These are phyloP conservation scores for Lycaon pictus DNA, from an alignment of 2,113 vertebrate genomes.

Conservation along the genomic window DNA sequence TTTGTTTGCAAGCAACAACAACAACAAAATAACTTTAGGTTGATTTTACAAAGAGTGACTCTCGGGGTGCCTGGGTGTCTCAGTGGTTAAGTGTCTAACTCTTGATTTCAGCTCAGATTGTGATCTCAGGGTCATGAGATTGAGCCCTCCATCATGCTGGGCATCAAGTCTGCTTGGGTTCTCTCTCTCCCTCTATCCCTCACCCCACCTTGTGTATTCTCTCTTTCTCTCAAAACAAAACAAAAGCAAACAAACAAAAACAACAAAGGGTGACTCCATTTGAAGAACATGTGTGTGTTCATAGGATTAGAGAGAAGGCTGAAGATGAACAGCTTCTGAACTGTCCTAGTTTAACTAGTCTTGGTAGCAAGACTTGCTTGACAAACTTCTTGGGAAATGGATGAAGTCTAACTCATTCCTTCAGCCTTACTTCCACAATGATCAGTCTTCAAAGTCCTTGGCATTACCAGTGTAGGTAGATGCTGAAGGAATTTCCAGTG, in stretches of 20 bases:
- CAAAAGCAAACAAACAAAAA: background rate
- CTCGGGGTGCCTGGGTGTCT: background rate
- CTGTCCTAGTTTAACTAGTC: background rate
- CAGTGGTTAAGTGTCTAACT: background rate
- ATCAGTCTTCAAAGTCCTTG: background rate
- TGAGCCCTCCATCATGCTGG: background rate
- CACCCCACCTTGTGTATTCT: background rate
- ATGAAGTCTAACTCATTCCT: background rate
- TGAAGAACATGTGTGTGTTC: background rate
- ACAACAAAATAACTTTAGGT: background rate
- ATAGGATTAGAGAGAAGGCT: background rate
- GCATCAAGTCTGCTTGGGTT: background rate
- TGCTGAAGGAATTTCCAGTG: background rate
- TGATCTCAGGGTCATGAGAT: background rate
- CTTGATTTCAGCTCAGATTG: background rate
- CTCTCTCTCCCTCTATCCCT: background rate
- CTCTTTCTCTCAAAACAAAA: background rate
- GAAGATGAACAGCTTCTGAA: background rate
- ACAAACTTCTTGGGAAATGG: background rate
- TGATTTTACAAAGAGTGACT: background rate
- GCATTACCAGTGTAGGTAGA: background rate
- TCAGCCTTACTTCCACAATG: background rate
- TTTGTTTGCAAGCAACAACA: background rate
- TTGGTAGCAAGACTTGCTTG: rapidly evolving
- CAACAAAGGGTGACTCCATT: background rate